Percentiles rank a stretch among this genome's conserved stretches.
Conservation (phyloP, 2,797 vertebrate species). For the Myotis planiceps region DNA sequence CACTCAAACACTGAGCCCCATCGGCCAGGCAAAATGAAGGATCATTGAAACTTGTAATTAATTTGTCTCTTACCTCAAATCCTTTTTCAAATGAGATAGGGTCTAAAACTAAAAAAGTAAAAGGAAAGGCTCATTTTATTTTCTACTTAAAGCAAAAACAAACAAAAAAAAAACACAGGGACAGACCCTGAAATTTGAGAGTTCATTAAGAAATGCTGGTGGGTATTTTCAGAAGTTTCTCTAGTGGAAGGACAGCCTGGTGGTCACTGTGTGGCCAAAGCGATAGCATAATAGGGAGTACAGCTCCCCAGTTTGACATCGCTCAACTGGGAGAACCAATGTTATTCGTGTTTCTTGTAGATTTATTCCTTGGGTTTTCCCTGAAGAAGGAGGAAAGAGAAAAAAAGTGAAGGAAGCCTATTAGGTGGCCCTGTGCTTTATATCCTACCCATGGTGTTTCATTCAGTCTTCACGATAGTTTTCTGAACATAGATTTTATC, state of each 20-base stretch:
- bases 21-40: background rate
- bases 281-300: accelerated
- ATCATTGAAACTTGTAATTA: background rate
- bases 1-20: no score
- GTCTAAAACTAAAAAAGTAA: background rate
- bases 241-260: background rate
- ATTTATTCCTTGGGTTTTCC: background rate
- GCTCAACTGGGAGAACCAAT: background rate
- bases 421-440: background rate
- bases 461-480: background rate
- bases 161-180: background rate
- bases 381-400: background rate
- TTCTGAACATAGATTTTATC: background rate
- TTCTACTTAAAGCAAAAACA: background rate
- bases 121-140: background rate
- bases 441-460: background rate
- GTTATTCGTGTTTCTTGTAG: background rate
- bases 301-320: background rate
- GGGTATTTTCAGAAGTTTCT: background rate
- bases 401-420: background rate
- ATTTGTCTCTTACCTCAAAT: background rate
- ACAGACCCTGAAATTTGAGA: background rate
- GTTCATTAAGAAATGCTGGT: background rate
- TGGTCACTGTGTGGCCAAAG: background rate
- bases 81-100: background rate